These are phyloP conservation scores for Garrulus glandarius DNA, from an alignment of 2,797 vertebrate species.

Conservation along the genomic window DNA sequence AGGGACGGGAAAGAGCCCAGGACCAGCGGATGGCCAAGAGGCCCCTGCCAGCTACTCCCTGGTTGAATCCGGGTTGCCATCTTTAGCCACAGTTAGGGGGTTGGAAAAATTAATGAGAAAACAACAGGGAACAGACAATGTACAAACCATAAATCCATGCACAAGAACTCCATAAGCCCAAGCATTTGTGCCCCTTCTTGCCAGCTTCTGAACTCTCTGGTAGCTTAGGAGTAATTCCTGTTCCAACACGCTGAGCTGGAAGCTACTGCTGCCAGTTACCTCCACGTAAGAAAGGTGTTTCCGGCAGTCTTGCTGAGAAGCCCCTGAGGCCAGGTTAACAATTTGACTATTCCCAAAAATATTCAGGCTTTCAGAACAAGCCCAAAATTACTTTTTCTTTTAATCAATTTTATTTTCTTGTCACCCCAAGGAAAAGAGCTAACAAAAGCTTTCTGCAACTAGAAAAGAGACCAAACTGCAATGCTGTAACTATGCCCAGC, in stretches of 20 bases:
- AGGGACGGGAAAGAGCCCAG: background rate
- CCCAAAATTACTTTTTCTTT: background rate
- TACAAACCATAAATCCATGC: background rate
- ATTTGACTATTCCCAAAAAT: slow-evolving; percentile 6
- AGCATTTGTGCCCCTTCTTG: slow-evolving; percentile 29
- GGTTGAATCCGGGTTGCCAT: background rate
- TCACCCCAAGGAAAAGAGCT: background rate
- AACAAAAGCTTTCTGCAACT: background rate
- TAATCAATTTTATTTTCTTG: background rate
- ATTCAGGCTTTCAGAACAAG: background rate
- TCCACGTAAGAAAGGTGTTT: background rate
- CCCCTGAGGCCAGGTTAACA: slow-evolving; percentile 26
- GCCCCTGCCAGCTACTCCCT: background rate
- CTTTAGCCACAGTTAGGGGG: background rate
- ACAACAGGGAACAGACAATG: background rate
- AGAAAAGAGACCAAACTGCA: background rate
- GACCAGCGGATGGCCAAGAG: background rate
- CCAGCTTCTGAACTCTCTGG: background rate
- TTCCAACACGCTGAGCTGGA: slow-evolving; percentile 50
- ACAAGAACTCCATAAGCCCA: background rate
- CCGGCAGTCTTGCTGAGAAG: slow-evolving; percentile 44
- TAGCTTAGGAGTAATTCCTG: slow-evolving; percentile 34
- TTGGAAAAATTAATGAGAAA: slow-evolving; percentile 52
- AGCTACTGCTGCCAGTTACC: slow-evolving; percentile 22
- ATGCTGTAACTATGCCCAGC: background rate